Percentiles rank a stretch among this genome's conserved stretches.
Conservation (phyloP, 2,113 vertebrate species). For the Pterocles orientalis region DNA sequence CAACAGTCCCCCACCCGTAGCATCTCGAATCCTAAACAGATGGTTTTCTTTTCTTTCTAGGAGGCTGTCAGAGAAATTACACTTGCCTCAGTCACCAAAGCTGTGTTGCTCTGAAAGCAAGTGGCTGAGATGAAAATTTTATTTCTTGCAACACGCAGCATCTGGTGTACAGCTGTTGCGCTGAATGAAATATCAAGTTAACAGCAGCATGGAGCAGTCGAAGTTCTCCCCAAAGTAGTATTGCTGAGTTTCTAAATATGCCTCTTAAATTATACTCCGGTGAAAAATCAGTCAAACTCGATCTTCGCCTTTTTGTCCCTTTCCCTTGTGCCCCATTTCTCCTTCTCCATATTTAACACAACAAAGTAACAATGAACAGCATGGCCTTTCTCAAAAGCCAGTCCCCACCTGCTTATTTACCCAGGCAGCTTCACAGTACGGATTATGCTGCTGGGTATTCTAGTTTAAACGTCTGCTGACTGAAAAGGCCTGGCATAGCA, state of each 20-base stretch:
- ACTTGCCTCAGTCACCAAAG: conserved; percentile 20
- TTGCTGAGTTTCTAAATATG: conserved; percentile 64
- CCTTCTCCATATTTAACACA: conserved; percentile 19
- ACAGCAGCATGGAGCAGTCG: not conserved
- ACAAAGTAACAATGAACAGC: not conserved
- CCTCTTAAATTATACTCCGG: conserved; percentile 59
- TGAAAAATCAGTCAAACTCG: conserved; percentile 49
- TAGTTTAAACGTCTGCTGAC: not conserved
- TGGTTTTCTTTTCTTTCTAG: conserved; percentile 44
- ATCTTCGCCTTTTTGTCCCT: not conserved
- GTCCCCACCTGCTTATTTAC: conserved; percentile 12
- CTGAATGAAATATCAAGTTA: conserved; percentile 55
- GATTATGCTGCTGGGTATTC: conserved; percentile 2
- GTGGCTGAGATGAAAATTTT: conserved; percentile 31
- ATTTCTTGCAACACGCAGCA: conserved; percentile 62
- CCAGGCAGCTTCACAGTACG: not conserved
- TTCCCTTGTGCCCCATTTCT: not conserved
- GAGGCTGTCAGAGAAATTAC: conserved; percentile 20
- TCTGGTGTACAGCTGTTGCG: conserved; percentile 76
- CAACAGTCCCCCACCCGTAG: not conserved
- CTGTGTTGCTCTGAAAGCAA: conserved; percentile 15
- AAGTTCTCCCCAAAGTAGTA: conserved; percentile 59
- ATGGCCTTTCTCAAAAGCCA: not conserved
- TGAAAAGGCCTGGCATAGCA: not conserved
- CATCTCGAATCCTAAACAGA: not conserved